Percentiles rank a stretch among this genome's conserved stretches.
phyloP scores from a whole-genome alignment of 2,888 invertebrate genomes.

The Pecten maximus region DNA sequence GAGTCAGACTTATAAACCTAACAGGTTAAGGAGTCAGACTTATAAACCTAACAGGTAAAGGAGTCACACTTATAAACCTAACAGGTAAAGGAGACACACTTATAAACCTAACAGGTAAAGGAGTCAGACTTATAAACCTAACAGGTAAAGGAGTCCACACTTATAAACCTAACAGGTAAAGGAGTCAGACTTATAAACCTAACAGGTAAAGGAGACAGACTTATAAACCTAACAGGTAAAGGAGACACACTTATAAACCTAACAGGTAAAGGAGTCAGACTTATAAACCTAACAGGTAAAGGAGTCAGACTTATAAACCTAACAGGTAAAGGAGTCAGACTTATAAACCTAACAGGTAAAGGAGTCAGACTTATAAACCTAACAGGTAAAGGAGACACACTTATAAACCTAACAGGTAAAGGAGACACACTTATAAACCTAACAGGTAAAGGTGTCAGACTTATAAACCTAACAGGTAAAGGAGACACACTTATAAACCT shows the following conservation, averaged over 20 bases:
- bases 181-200: background rate
- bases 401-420: background rate
- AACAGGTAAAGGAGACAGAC: no score
- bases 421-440: background rate
- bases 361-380: background rate
- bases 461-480: background rate
- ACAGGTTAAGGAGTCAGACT: no score
- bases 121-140: background rate
- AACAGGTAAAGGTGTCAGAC: no score
- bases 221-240: background rate
- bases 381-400: no score
- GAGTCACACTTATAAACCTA: background rate
- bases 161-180: background rate
- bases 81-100: no score
- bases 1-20: background rate
- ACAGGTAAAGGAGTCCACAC: no score
- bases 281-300: background rate
- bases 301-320: background rate
- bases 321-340: no score
- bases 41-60: background rate
- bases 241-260: background rate
- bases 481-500: background rate
- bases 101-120: background rate
- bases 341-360: background rate
- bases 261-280: no score